Evolutionary conservation across 2,888 invertebrate genomes (phyloP), one percentile per base, ranked within the genome.

Genomic region (Notodonta ziczac): DNA sequence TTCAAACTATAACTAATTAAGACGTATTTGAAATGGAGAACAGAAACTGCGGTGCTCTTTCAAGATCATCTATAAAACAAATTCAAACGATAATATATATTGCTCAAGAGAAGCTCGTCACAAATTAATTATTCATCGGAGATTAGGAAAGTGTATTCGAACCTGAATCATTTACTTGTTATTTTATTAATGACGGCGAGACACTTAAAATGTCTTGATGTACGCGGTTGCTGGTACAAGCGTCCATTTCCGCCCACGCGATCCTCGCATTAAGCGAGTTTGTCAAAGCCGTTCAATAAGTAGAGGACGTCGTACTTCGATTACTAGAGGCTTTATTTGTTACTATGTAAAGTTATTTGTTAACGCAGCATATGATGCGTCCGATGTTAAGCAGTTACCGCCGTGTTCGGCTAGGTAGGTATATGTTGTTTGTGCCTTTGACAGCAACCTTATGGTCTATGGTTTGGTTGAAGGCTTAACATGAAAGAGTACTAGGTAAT

Each of bases 241-340:
- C 88, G 90, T 84, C 86, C 87, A 84, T 88, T 91, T 91, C 89
- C 88, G 86, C 81, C 83, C 93, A 93, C 93, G 93, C 93, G 78
- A 93, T 83, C 84, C 84, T 73, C 84, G 76, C 90, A 92, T 93
- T 93, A 93, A 82, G 89, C 86, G 77, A 84, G 82, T 82, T 84
- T 83, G 88, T 89, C 89, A 89, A 90, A 86, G 77, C 70, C 68
- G 73, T 78, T 80, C 81, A 81, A 82, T 82, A 81, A 76, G 74
- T 75, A 65, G 67, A 46, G 46, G n/a, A 74, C 70, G 71, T 70
- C 70, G 72, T 70, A 59, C 16, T 42, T 44, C n/a, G 44, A 56
- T 56, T 5, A 56, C 56, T 12, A 12, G 16, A 14, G 40, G 42
- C 16, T 14, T 40, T 13, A 56, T 56, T 16, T 16, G 44, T 56